These are phyloP conservation scores for Oxyura jamaicensis DNA, from an alignment of 2,113 vertebrate species.

Conservation along the genomic window DNA sequence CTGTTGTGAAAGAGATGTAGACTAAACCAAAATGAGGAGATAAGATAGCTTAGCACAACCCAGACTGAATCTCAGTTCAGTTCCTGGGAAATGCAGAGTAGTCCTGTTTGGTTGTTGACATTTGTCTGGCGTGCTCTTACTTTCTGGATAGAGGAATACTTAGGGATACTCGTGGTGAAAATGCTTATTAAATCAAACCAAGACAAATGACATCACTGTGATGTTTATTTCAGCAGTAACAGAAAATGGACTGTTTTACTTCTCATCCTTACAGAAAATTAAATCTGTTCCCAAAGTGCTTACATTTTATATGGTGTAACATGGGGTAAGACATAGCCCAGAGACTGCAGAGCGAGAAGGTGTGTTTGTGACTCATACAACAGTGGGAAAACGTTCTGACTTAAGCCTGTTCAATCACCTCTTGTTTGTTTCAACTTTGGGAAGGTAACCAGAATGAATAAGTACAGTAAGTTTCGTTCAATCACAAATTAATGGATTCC, in stretches of 20 bases:
- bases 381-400: background rate
- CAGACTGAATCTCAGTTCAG: background rate
- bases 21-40: constrained; percentile 40
- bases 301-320: background rate
- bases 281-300: background rate
- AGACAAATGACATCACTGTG: background rate
- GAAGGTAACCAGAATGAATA: background rate
- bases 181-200: background rate
- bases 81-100: background rate
- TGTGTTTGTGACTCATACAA: background rate
- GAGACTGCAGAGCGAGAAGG: background rate
- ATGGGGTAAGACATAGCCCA: background rate
- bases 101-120: background rate
- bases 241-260: background rate
- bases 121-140: background rate
- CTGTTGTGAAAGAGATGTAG: constrained; percentile 29
- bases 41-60: constrained; percentile 1
- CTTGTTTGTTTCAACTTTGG: background rate
- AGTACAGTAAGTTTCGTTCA: background rate
- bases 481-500: background rate
- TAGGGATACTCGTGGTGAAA: background rate
- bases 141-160: background rate
- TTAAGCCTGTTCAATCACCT: background rate
- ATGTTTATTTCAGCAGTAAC: background rate
- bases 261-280: background rate